A percentile compares a stretch with the other conserved stretches of the same genome.
Conservation (phyloP, 2,797 vertebrate species). For the Protonibea diacanthus region DNA sequence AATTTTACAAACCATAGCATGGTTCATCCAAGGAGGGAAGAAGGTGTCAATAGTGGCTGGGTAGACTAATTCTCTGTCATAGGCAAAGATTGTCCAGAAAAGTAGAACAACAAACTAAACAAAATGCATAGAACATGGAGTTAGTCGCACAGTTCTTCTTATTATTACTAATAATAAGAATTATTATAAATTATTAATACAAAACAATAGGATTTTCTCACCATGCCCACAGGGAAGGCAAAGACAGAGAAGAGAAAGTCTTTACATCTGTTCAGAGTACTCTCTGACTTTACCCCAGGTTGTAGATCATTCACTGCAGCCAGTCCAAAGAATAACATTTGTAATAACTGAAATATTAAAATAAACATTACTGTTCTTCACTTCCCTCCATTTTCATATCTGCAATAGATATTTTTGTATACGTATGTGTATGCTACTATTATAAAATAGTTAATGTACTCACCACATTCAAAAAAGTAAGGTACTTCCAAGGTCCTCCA, state of each 20-base stretch:
- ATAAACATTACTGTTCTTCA: neutral
- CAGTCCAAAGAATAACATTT: constrained; percentile 90
- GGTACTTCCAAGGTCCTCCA: constrained; percentile 92
- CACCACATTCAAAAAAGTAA: constrained; percentile 95
- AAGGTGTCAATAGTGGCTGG: constrained; percentile 87
- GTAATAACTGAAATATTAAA: constrained; percentile 88
- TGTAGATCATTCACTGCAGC: constrained; percentile 88
- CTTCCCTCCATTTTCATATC: neutral
- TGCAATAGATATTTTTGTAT: neutral
- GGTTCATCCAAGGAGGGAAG: constrained; percentile 92
- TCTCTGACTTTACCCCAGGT: constrained; percentile 51
- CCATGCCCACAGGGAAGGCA: constrained; percentile 90
- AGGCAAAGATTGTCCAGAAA: constrained; percentile 91
- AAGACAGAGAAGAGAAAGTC: constrained; percentile 91
- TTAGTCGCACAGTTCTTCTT: accelerated
- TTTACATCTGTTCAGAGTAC: constrained; percentile 79
- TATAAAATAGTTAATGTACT: constrained; percentile 57
- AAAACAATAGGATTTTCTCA: constrained; percentile 80
- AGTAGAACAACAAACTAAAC: constrained; percentile 85
- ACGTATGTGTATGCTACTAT: neutral
- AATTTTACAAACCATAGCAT: constrained; percentile 87
- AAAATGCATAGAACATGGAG: neutral
- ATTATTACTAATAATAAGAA: accelerated
- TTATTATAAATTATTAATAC: neutral
- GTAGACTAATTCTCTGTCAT: constrained; percentile 90